Conservation (phyloP, 2,797 vertebrate genomes). For the Darevskia nairensis region DNA sequence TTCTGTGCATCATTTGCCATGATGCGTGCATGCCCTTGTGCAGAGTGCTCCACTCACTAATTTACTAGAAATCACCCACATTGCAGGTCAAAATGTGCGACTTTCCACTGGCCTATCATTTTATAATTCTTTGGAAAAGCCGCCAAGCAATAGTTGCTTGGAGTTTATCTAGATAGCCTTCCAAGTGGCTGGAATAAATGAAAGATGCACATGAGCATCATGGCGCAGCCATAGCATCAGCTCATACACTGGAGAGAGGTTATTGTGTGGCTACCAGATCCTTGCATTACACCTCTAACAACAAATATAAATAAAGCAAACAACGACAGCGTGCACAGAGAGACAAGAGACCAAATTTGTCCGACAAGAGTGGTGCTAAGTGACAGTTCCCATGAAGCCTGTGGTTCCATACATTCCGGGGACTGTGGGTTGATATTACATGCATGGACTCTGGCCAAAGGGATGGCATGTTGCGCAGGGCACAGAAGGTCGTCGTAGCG, state of each 20-base stretch:
- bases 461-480: neutral
- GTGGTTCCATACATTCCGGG: neutral
- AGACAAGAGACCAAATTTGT: neutral
- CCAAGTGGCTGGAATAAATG: neutral
- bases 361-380: neutral
- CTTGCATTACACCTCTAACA: neutral
- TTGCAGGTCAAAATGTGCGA: neutral
- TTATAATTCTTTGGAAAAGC: neutral
- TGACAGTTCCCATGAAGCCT: neutral
- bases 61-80: neutral
- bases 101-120: constrained; percentile 3
- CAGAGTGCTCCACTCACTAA: neutral
- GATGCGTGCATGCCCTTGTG: neutral
- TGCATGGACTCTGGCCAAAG: neutral
- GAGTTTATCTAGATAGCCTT: neutral
- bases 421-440: neutral
- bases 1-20: neutral
- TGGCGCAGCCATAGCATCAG: neutral
- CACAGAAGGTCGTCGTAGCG: neutral
- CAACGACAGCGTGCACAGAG: neutral
- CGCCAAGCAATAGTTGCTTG: neutral
- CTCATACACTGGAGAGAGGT: too few relatives aligned
- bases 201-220: neutral
- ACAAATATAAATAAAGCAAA: constrained; percentile 2
- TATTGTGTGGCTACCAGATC: neutral